Percentiles rank a stretch among this genome's conserved stretches.
These are phyloP conservation scores for Sylvilagus bachmani DNA, from an alignment of 2,113 vertebrate species.

Conservation along the genomic window DNA sequence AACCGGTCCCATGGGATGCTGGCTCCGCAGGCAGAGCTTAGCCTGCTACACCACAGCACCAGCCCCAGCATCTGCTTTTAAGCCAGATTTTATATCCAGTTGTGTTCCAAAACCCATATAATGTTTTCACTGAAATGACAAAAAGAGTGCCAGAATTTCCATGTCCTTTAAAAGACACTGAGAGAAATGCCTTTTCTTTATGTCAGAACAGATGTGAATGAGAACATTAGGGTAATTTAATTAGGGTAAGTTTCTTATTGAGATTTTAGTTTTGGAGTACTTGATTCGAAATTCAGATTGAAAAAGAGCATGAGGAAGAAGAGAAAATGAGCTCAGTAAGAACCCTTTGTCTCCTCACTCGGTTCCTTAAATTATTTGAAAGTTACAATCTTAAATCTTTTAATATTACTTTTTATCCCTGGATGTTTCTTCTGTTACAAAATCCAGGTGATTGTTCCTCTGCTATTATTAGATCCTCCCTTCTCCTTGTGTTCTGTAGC, in stretches of 20 bases:
- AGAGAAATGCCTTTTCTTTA: slow-evolving; percentile 19
- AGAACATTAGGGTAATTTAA: background rate
- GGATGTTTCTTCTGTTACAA: background rate
- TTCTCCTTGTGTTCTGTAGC: background rate
- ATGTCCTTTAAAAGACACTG: background rate
- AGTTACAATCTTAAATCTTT: slow-evolving; percentile 31
- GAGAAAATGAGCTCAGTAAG: background rate
- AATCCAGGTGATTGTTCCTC: background rate
- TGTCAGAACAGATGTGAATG: background rate
- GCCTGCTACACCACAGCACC: no score
- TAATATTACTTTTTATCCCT: background rate
- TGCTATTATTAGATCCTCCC: background rate
- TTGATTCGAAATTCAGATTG: slow-evolving; percentile 28
- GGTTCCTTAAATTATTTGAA: background rate
- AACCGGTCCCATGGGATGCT: no score
- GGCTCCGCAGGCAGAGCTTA: no score
- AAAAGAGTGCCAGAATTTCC: background rate
- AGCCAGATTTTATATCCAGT: slow-evolving; percentile 48
- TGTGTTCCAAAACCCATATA: slow-evolving; percentile 27
- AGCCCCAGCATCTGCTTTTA: background rate
- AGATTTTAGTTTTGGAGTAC: background rate
- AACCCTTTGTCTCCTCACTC: background rate
- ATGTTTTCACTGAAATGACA: background rate
- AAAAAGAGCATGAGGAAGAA: slow-evolving; percentile 38
- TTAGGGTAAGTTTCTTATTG: background rate